Percentiles rank a stretch among this genome's conserved stretches.
phyloP scores from a whole-genome alignment of 1,140 invertebrate genomes.

The Cydia splendana region DNA sequence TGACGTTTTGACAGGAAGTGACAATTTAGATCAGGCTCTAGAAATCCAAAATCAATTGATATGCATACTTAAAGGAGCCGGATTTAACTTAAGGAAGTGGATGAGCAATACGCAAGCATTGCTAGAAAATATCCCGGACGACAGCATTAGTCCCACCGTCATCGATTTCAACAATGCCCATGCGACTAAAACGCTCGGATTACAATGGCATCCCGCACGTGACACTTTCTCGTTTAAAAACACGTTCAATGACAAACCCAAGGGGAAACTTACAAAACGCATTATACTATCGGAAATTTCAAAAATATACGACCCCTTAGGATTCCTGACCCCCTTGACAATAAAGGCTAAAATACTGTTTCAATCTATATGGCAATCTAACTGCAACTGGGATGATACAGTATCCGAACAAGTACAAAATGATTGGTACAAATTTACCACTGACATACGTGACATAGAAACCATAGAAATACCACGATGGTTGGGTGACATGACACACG shows the following conservation, averaged over 20 bases:
- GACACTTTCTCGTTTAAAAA: neutral
- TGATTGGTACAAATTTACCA: neutral
- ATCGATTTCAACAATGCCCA: neutral
- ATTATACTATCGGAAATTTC: neutral
- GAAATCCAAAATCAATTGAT: neutral
- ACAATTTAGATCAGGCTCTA: neutral
- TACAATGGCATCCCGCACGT: neutral
- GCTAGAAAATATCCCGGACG: neutral
- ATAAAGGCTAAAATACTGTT: neutral
- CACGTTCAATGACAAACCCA: neutral
- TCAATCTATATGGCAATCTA: neutral
- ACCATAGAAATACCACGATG: slow-evolving; percentile 35
- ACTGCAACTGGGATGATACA: neutral
- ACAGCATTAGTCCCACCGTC: neutral
- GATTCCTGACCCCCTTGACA: neutral
- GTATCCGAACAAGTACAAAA: neutral
- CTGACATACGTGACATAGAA: slow-evolving; percentile 21
- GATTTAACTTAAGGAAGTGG: neutral
- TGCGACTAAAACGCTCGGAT: neutral
- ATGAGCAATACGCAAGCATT: neutral
- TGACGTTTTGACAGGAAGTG: neutral
- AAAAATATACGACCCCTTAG: neutral
- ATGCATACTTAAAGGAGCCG: neutral
- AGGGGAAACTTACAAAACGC: neutral
- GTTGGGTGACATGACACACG: slow-evolving; percentile 29